Evolutionary conservation across 2,797 vertebrate genomes (phyloP).

Genomic region (Bradypus variegatus): DNA sequence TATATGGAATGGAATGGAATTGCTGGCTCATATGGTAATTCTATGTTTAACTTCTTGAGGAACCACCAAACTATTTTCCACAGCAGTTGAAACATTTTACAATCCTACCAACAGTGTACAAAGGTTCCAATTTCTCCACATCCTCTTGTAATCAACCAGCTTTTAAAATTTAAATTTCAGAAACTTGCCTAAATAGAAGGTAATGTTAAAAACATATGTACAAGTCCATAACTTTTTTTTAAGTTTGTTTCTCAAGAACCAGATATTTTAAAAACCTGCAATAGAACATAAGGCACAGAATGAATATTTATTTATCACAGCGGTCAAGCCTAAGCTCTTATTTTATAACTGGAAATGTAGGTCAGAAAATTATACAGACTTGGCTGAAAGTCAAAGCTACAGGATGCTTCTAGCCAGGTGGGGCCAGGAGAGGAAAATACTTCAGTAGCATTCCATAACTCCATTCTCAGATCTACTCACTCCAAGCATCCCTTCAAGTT

Average conservation of each 20-base stretch:
- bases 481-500: constrained; percentile 19
- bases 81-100: not conserved
- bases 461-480: not conserved
- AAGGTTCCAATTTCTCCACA: constrained; percentile 15
- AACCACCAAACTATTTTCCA: not conserved
- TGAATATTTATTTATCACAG: constrained; percentile 42
- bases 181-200: not conserved
- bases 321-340: not conserved
- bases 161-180: constrained; percentile 31
- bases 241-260: not conserved
- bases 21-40: not conserved
- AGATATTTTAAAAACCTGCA: not conserved
- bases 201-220: not conserved
- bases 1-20: not conserved
- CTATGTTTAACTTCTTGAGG: not conserved
- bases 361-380: constrained; percentile 9
- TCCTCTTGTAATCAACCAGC: constrained; percentile 1
- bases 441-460: not conserved
- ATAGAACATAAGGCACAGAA: constrained; percentile 41
- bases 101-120: not conserved
- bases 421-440: not conserved
- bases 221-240: not conserved
- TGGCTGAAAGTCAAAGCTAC: constrained; percentile 20
- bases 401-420: not conserved
- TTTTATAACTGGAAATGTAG: constrained; percentile 20